Conservation (phyloP, 1,140 invertebrate genomes). For the Lasioglossum baleicum region DNA sequence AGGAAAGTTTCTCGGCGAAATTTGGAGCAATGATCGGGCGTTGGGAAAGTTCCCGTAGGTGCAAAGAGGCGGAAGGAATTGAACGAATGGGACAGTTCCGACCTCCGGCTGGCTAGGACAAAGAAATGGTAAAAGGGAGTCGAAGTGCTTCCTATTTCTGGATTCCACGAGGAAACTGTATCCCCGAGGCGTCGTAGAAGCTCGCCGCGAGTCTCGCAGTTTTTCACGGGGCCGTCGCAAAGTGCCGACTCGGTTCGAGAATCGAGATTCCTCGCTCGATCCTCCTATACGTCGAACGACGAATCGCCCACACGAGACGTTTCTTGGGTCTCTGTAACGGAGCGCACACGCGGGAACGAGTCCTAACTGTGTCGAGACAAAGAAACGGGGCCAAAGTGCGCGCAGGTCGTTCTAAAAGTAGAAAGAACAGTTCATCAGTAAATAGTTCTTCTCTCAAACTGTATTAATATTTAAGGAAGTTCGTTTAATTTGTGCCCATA, state of each 20-base stretch:
- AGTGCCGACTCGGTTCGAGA: slow-evolving; percentile 7
- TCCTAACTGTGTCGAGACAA: no score
- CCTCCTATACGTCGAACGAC: not conserved
- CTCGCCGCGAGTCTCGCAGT: not conserved
- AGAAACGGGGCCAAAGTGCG: no score
- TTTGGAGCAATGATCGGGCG: not conserved
- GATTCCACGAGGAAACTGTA: slow-evolving; percentile 14
- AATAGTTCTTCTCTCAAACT: no score
- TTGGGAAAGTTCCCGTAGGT: no score
- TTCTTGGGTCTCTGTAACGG: not conserved
- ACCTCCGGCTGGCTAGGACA: not conserved
- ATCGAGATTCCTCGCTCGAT: not conserved
- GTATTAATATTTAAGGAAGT: no score
- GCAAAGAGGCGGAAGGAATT: not conserved
- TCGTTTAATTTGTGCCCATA: no score
- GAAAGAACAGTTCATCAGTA: no score
- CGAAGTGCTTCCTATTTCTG: slow-evolving; percentile 26
- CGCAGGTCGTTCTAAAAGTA: no score
- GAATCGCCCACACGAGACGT: slow-evolving; percentile 16
- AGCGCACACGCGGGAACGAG: not conserved
- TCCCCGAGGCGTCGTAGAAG: slow-evolving; percentile 25
- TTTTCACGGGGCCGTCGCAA: slow-evolving; percentile 13
- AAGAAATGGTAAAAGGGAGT: not conserved
- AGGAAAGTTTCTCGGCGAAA: no score
- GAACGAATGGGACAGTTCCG: slow-evolving; percentile 12